A percentile compares a stretch with the other conserved stretches of the same genome.
Conservation (phyloP, 2,797 vertebrate species). For the Limnodromus scolopaceus region DNA sequence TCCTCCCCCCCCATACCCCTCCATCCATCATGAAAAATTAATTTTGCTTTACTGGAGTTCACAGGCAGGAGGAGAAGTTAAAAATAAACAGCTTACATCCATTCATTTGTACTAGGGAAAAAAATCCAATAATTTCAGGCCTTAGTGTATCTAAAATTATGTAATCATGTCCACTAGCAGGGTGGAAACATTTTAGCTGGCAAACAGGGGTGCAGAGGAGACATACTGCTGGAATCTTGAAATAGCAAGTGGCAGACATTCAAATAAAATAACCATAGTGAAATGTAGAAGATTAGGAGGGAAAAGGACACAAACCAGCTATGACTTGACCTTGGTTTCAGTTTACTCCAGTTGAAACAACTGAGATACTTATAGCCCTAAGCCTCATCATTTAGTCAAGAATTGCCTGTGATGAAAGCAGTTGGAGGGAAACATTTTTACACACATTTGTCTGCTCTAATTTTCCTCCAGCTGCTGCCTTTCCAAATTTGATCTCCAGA, state of each 20-base stretch:
- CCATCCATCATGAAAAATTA: not conserved
- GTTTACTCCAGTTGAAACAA: slow-evolving; percentile 50
- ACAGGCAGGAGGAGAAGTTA: not conserved
- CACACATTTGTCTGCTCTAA: slow-evolving; percentile 30
- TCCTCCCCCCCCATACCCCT: no score
- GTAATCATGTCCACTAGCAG: not conserved
- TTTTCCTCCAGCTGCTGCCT: slow-evolving; percentile 57
- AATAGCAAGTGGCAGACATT: slow-evolving; percentile 49
- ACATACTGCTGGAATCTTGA: not conserved
- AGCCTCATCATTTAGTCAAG: slow-evolving; percentile 53
- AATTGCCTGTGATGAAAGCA: slow-evolving; percentile 53
- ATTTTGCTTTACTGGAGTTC: slow-evolving; percentile 17
- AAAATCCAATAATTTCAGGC: slow-evolving; percentile 18
- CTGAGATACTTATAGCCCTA: slow-evolving; percentile 51
- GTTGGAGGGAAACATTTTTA: slow-evolving; percentile 39
- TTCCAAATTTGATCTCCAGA: slow-evolving; percentile 49
- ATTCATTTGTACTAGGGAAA: not conserved
- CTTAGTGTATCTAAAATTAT: slow-evolving; percentile 27
- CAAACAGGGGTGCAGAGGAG: not conserved
- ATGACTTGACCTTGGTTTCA: slow-evolving; percentile 60
- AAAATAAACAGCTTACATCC: slow-evolving; percentile 33
- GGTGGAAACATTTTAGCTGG: slow-evolving; percentile 32
- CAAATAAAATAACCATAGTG: slow-evolving; percentile 50
- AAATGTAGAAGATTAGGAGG: slow-evolving; percentile 44
- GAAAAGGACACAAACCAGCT: slow-evolving; percentile 48